A percentile compares a stretch with the other conserved stretches of the same genome.
Evolutionary conservation across 2,888 invertebrate genomes (phyloP).

Genomic region (Neria commutata): DNA sequence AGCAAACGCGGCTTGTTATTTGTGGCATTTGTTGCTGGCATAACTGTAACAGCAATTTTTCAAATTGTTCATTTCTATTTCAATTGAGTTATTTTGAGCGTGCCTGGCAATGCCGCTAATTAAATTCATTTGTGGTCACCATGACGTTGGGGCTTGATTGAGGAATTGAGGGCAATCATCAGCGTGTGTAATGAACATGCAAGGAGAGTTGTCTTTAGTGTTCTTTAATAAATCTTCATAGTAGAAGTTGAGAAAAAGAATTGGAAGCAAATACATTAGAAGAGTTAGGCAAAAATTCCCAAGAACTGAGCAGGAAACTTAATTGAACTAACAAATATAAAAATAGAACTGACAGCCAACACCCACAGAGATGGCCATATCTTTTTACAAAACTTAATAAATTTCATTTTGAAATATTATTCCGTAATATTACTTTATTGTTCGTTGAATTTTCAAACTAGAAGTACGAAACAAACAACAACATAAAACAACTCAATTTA

Average conservation of each 20-base stretch:
- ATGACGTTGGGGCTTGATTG: not conserved
- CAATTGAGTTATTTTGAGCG: conserved; percentile 49
- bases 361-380: no score
- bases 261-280: not conserved
- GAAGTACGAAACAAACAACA: no score
- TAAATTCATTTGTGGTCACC: not conserved
- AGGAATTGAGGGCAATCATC: not conserved
- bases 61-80: conserved; percentile 44
- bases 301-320: not conserved
- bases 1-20: no score
- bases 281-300: not conserved
- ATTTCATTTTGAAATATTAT: no score
- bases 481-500: no score
- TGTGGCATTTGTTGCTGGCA: not conserved
- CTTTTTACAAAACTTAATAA: no score
- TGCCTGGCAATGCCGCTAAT: not conserved
- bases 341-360: no score
- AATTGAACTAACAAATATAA: not conserved
- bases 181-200: not conserved
- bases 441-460: no score
- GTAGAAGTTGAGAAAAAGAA: not conserved
- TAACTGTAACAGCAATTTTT: conserved; percentile 32
- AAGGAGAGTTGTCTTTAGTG: not conserved
- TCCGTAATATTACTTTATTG: no score
- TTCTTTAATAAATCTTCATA: not conserved